Conservation (phyloP, 2,113 vertebrate genomes). For the Pseudolaguvia tuberculata region DNA sequence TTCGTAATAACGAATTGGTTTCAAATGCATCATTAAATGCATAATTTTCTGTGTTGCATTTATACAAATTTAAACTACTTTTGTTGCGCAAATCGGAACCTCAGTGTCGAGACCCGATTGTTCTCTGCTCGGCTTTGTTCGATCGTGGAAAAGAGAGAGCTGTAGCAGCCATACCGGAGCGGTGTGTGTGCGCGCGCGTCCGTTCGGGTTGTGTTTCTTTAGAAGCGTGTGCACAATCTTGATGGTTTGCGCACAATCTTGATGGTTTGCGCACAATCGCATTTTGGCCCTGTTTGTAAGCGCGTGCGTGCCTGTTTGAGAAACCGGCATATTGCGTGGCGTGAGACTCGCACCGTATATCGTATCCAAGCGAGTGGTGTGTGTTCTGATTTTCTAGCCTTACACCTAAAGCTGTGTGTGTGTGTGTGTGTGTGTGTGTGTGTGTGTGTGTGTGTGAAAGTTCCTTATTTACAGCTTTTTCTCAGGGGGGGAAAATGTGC, state of each 20-base stretch:
- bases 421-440: background rate
- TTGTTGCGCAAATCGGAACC: background rate
- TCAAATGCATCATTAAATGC: too few relatives aligned
- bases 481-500: background rate
- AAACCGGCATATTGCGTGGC: constrained; percentile 3
- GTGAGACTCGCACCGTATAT: background rate
- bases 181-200: constrained; percentile 30
- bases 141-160: background rate
- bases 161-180: constrained; percentile 12
- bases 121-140: constrained; percentile 63
- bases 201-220: constrained; percentile 57
- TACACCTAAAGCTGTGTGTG: background rate
- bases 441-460: background rate
- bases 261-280: background rate
- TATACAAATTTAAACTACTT: background rate
- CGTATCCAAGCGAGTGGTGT: background rate
- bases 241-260: constrained; percentile 37
- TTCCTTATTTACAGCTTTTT: background rate
- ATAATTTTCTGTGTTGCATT: background rate
- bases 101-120: constrained; percentile 42
- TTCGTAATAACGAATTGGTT: too few relatives aligned
- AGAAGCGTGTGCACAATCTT: constrained; percentile 44
- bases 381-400: background rate
- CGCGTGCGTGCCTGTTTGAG: background rate
- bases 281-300: background rate